Evolutionary conservation across 2,113 vertebrate genomes (phyloP).

Genomic region (Hemichromis elongatus): DNA sequence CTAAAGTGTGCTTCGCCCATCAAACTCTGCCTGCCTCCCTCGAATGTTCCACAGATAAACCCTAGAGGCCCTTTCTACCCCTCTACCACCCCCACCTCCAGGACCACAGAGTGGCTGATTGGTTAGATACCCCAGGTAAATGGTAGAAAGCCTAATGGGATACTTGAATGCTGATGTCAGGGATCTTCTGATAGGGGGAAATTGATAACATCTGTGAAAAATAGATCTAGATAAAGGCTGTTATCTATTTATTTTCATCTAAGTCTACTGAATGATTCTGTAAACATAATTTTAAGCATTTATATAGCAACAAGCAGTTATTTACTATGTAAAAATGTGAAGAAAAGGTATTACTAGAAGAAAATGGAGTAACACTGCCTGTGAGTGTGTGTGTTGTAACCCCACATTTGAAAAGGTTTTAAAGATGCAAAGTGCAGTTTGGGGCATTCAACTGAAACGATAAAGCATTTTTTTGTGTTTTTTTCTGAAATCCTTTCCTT

Average conservation of each 20-base stretch:
- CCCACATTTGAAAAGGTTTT: neutral
- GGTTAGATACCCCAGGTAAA: conserved; percentile 63
- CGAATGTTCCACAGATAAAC: conserved; percentile 69
- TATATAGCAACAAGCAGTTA: neutral
- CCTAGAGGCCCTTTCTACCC: conserved; percentile 57
- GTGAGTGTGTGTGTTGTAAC: neutral
- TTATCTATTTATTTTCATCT: neutral
- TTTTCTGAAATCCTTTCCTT: neutral
- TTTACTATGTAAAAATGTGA: neutral
- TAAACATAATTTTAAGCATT: neutral
- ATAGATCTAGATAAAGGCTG: neutral
- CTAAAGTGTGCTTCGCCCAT: conserved; percentile 68
- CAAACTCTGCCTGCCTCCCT: conserved; percentile 64
- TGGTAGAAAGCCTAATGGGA: conserved; percentile 50
- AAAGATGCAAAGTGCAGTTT: neutral
- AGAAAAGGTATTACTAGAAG: neutral
- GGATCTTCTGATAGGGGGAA: conserved; percentile 27
- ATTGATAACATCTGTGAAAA: conserved; percentile 36
- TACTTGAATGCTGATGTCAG: conserved; percentile 56
- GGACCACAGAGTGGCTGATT: conserved; percentile 56
- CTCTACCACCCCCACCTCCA: conserved; percentile 37
- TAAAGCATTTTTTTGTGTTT: neutral
- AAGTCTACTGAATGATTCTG: neutral
- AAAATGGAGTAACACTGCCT: neutral
- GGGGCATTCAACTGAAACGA: too few species aligned